phyloP scores from a whole-genome alignment of 2,113 vertebrate species.

The Pleuronectes platessa region DNA sequence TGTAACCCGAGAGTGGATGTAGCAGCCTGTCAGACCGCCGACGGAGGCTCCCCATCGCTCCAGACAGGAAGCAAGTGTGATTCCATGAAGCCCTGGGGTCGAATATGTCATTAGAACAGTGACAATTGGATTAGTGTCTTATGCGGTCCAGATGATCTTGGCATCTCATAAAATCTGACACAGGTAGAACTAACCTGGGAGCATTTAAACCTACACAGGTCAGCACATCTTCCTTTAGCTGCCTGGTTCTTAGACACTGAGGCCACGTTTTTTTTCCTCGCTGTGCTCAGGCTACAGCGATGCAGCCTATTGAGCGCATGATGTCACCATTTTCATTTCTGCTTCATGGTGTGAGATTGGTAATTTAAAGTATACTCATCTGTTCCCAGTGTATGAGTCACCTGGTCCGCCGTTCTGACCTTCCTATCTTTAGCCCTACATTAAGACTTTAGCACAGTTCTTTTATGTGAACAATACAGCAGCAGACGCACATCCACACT shows the following conservation, averaged over 20 bases:
- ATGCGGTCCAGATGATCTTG: conserved; percentile 57
- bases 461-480: conserved; percentile 24
- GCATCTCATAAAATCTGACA: conserved; percentile 44
- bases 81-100: conserved; percentile 56
- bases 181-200: conserved; percentile 44
- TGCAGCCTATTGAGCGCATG: conserved; percentile 27
- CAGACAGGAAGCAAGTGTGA: conserved; percentile 68
- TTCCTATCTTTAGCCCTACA: conserved; percentile 61
- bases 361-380: conserved; percentile 61
- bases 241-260: background rate
- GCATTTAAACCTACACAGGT: conserved; percentile 12
- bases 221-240: conserved; percentile 1
- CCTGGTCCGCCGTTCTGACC: conserved; percentile 16
- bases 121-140: conserved; percentile 75
- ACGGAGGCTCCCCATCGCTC: conserved; percentile 63
- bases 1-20: conserved; percentile 69
- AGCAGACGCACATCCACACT: conserved; percentile 16
- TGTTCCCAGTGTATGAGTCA: conserved; percentile 66
- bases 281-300: conserved; percentile 7
- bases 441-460: conserved; percentile 27
- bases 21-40: conserved; percentile 61
- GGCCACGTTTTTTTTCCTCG: background rate
- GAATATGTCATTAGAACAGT: conserved; percentile 61
- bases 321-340: conserved; percentile 59
- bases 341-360: conserved; percentile 63